A percentile compares a stretch with the other conserved stretches of the same genome.
Evolutionary conservation across 2,888 invertebrate genomes (phyloP).

Genomic region (Andrena camellia): DNA sequence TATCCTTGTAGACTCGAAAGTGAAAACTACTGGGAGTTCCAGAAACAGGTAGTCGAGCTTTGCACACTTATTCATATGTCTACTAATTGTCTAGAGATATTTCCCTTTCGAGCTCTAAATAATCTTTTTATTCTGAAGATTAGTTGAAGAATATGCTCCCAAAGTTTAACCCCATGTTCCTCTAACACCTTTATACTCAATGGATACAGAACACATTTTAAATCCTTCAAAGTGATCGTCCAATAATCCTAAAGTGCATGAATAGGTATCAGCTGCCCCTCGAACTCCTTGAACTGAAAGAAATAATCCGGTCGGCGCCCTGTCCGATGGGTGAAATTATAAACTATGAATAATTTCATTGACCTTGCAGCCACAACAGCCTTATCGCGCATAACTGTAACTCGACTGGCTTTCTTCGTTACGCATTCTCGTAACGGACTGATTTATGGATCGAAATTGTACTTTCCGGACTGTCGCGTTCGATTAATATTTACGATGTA

Average conservation of each 20-base stretch:
- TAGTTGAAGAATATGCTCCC: no score
- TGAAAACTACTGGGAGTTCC: not conserved
- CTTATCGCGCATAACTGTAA: conserved; percentile 29
- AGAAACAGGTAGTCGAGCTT: not conserved
- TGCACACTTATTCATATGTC: not conserved
- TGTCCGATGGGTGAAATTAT: conserved; percentile 11
- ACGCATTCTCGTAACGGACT: conserved; percentile 6
- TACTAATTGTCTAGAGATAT: no score
- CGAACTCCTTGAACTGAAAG: conserved; percentile 11
- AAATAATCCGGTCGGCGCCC: conserved; percentile 25
- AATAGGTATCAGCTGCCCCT: not conserved
- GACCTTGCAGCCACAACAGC: conserved; percentile 15
- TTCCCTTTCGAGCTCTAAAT: no score
- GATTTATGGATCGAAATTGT: conserved; percentile 25
- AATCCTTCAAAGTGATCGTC: not conserved
- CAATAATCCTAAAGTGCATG: not conserved
- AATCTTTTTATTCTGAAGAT: no score
- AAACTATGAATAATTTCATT: conserved; percentile 40
- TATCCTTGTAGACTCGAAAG: not conserved
- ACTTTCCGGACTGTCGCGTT: not conserved
- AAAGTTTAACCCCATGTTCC: not conserved
- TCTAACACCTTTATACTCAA: not conserved
- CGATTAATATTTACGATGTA: not conserved
- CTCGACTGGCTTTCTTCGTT: conserved; percentile 26
- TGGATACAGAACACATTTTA: not conserved